These are phyloP conservation scores for Eupithecia tripunctaria DNA, from an alignment of 2,888 invertebrate genomes.

Conservation along the genomic window DNA sequence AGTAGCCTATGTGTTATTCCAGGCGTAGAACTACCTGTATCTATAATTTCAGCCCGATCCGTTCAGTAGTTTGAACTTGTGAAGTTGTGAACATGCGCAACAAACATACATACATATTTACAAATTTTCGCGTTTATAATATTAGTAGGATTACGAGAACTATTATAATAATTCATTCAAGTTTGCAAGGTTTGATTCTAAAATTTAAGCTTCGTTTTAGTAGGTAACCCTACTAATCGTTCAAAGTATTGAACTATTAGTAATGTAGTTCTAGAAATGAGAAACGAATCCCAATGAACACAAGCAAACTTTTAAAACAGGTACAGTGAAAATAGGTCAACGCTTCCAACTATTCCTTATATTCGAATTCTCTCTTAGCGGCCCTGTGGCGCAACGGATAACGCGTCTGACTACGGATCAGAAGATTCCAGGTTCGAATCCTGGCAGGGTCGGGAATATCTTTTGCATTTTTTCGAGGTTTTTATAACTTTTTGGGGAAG, in stretches of 20 bases:
- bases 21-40: no score
- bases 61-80: no score
- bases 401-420: constrained; percentile 90
- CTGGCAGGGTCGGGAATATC: constrained; percentile 81
- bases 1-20: no score
- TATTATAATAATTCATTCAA: no score
- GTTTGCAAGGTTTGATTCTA: no score
- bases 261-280: neutral
- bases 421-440: constrained; percentile 89
- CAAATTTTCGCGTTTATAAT: no score
- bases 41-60: no score
- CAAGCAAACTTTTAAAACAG: neutral
- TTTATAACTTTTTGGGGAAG: neutral
- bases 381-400: constrained; percentile 88
- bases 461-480: neutral
- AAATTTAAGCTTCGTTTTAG: no score
- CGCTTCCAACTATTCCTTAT: neutral
- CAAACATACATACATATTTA: no score
- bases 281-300: neutral
- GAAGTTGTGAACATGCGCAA: no score
- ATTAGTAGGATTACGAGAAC: no score
- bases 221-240: no score
- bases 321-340: neutral
- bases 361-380: constrained; percentile 40
- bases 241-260: neutral